A percentile compares a stretch with the other conserved stretches of the same genome.
These are phyloP conservation scores for Gryllus longicercus DNA, from an alignment of 2,888 invertebrate species.

Conservation along the genomic window DNA sequence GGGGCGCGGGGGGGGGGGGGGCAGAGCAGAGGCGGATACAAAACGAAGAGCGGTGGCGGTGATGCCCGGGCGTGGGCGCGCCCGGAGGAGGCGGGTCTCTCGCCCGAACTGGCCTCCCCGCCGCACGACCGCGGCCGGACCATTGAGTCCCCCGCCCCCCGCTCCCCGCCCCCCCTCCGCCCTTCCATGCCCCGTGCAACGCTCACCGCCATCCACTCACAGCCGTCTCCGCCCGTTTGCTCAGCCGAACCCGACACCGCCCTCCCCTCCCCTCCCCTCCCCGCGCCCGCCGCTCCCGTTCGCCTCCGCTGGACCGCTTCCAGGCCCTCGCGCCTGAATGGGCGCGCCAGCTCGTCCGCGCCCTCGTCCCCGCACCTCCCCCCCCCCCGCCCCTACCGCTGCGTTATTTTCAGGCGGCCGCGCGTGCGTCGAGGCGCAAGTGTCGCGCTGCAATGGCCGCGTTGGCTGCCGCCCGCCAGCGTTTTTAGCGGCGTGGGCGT, in stretches of 20 bases:
- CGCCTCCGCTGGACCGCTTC: neutral
- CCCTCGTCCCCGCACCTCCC: neutral
- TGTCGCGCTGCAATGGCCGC: slow-evolving; percentile 17
- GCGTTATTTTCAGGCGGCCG: neutral
- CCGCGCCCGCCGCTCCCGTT: neutral
- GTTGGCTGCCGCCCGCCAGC: neutral
- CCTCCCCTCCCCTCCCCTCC: too few relatives aligned
- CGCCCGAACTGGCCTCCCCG: neutral
- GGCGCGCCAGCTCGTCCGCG: neutral
- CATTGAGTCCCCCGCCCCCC: neutral
- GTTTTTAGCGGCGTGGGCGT: neutral
- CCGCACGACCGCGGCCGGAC: neutral
- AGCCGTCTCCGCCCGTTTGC: neutral
- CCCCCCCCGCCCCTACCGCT: neutral
- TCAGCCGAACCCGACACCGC: neutral
- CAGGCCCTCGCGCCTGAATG: neutral
- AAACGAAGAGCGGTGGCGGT: neutral
- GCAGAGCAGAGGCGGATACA: neutral
- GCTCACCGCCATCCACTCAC: too few relatives aligned
- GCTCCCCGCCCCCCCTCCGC: too few relatives aligned
- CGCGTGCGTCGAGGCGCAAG: neutral
- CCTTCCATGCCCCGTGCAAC: neutral
- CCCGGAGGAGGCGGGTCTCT: neutral
- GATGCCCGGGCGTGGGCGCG: neutral
- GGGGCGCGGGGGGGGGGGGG: neutral